These are phyloP conservation scores for Rhincodon typus DNA, from an alignment of 2,797 vertebrate species.

Conservation along the genomic window DNA sequence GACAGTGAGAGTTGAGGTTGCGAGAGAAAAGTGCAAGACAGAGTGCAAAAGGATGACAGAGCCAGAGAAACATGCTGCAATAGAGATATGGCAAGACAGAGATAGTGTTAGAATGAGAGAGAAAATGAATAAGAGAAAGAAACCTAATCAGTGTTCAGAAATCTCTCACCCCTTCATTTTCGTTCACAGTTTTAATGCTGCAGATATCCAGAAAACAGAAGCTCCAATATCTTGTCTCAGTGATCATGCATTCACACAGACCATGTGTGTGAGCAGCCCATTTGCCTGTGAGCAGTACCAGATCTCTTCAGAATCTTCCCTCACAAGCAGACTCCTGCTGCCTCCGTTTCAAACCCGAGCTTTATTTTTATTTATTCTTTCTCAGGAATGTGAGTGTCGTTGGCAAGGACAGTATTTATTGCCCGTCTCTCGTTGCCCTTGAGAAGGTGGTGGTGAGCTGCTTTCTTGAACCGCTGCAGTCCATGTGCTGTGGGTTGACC, in stretches of 20 bases:
- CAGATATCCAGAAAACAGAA: neutral
- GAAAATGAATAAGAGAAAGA: neutral
- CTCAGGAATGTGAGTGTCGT: neutral
- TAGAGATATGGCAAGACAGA: neutral
- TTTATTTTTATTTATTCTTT: neutral
- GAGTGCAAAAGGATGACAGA: neutral
- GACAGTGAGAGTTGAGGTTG: neutral
- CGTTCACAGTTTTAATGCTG: neutral
- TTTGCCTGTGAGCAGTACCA: neutral
- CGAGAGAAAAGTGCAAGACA: neutral
- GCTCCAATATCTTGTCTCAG: neutral
- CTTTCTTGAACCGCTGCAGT: neutral
- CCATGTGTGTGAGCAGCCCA: neutral
- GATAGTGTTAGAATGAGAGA: neutral
- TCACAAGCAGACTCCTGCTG: neutral
- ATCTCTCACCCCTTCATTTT: neutral
- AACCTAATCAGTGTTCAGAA: neutral
- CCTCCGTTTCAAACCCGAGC: too few species aligned
- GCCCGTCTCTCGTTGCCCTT: neutral
- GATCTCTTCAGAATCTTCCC: neutral
- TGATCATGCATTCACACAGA: neutral
- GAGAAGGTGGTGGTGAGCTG: neutral
- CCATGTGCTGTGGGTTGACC: neutral
- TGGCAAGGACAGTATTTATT: neutral
- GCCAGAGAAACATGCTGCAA: neutral